These are phyloP conservation scores for Bagarius yarrelli DNA, from an alignment of 2,113 vertebrate genomes.

Conservation along the genomic window DNA sequence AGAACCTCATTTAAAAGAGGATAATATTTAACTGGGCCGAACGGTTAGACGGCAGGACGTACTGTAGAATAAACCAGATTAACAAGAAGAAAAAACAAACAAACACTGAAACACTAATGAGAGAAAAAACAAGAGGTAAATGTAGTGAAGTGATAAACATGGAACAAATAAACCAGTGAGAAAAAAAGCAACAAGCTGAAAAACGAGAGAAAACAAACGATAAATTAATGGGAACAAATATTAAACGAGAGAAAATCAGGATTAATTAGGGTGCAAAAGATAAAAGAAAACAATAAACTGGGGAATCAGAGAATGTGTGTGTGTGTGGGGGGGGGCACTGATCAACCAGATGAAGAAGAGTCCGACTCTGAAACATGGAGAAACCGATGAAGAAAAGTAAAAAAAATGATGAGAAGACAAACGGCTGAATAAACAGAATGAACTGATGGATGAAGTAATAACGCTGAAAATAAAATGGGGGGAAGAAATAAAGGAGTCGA, in stretches of 20 bases:
- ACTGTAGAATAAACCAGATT: not conserved
- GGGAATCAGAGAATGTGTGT: too few species aligned
- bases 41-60: too few species aligned
- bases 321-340: too few species aligned
- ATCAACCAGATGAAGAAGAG: not conserved
- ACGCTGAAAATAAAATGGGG: too few species aligned
- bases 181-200: not conserved
- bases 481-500: not conserved
- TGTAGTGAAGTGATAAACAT: not conserved
- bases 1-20: too few species aligned
- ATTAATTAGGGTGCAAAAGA: too few species aligned
- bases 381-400: not conserved
- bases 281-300: not conserved
- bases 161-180: not conserved
- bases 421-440: not conserved
- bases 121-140: not conserved
- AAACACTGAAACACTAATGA: not conserved
- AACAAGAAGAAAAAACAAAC: not conserved
- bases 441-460: not conserved
- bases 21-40: too few species aligned
- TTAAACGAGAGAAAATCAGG: not conserved
- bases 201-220: not conserved
- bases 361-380: not conserved
- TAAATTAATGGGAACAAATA: not conserved
- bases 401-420: not conserved